A percentile compares a stretch with the other conserved stretches of the same genome.
Evolutionary conservation across 2,797 vertebrate genomes (phyloP).

Genomic region (Esox masquinongy): DNA sequence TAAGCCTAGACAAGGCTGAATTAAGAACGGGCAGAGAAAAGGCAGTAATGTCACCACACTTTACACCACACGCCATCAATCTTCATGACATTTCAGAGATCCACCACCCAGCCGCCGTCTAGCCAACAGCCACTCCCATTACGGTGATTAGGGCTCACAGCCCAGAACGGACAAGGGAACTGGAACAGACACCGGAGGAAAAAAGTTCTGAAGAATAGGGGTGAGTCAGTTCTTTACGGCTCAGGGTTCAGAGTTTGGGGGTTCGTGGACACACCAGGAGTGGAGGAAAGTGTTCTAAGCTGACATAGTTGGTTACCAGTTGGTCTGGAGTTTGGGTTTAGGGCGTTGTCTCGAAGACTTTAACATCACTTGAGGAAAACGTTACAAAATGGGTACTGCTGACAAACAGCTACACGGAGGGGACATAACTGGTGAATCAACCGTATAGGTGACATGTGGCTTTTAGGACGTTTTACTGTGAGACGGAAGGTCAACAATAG

Average conservation of each 20-base stretch:
- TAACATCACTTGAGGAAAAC: neutral
- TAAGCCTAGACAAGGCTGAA: conserved; percentile 67
- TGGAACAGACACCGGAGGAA: neutral
- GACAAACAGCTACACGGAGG: neutral
- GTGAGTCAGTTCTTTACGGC: too few relatives aligned
- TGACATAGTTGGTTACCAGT: neutral
- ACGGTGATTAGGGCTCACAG: neutral
- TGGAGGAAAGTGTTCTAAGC: neutral
- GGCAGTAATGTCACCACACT: conserved; percentile 75
- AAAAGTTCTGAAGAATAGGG: too few relatives aligned
- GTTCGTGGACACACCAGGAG: too few relatives aligned
- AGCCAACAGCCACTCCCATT: conserved; percentile 35
- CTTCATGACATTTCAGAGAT: conserved; percentile 73
- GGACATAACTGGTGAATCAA: too few relatives aligned
- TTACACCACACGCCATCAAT: conserved; percentile 65
- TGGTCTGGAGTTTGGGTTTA: neutral
- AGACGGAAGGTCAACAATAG: too few relatives aligned
- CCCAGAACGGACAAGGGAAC: neutral
- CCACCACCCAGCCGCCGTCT: conserved; percentile 33
- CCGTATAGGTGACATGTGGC: too few relatives aligned
- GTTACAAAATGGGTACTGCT: neutral
- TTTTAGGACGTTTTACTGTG: too few relatives aligned
- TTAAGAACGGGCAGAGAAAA: conserved; percentile 61
- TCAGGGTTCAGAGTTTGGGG: too few relatives aligned
- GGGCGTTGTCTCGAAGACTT: neutral